Evolutionary conservation across 2,797 vertebrate species (phyloP), one percentile per base, ranked within the genome.

Genomic region (Rhynchonycteris naso): DNA sequence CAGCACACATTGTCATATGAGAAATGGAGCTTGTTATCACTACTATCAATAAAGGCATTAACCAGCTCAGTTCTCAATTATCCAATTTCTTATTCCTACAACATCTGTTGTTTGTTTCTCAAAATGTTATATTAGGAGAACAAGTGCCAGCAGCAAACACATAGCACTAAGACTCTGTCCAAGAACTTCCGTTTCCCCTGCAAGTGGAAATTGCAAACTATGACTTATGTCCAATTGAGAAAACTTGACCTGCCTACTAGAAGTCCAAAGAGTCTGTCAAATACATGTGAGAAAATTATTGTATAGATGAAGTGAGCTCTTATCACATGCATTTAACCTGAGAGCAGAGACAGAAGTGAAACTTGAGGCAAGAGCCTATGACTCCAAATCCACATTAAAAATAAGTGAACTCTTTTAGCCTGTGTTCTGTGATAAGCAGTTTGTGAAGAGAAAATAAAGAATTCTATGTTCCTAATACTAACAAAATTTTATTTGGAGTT

Each of bases 81-180:
- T 7, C n/a, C 74, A 54, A 12, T 83, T 88, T 81, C 91, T 95
- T 88, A 81, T 87, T 89, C 91, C 54, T 87, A 80, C 11, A 89
- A 58, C 75, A 66, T 74, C 83, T 95, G 84, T 54, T 94, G 50
- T 76, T 88, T 96, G 50, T 91, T 97, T 95, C 63, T 91, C 47
- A 28, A 90, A 82, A 90, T 35, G 61, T 91, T 93, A 59, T 76
- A 90, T 84, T 71, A 93, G 90, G 69, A 76, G 58, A 56, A 66
- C 35, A 75, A 91, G 69, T 28, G 33, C 63, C 43, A 68, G 28
- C 30, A 94, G 68, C 61, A 84, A 91, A 78, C 33, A 69, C 43
- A 52, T 3, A 91, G n/a, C 52, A 65, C 63, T 54, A n/a, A 79
- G 54, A 38, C 22, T 69, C 33, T 56, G 47, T 71, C 71, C 65